Evolutionary conservation across 2,113 vertebrate genomes (phyloP).

Genomic region (Ornithorhynchus anatinus): DNA sequence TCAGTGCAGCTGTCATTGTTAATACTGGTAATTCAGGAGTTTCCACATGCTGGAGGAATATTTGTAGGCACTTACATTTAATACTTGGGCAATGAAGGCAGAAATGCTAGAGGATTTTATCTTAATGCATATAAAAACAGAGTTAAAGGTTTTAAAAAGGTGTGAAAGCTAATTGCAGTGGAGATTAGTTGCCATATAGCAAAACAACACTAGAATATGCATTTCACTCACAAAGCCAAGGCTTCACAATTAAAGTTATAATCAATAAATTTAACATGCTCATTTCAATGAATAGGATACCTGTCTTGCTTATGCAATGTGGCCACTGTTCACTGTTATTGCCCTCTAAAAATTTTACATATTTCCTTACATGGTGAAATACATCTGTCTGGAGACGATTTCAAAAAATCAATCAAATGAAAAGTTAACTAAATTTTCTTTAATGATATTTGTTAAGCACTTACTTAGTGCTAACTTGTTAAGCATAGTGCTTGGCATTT

Average conservation of each 20-base stretch:
- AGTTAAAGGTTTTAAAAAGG: constrained; percentile 5
- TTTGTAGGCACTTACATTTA: constrained; percentile 1
- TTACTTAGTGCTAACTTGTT: no score
- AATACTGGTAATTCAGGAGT: not conserved
- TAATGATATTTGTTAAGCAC: no score
- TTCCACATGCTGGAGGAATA: not conserved
- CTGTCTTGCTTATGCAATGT: not conserved
- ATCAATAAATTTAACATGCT: not conserved
- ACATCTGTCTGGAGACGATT: constrained; percentile 20
- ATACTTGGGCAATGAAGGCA: constrained; percentile 9
- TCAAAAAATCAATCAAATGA: constrained; percentile 44
- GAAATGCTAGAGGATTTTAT: not conserved
- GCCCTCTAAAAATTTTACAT: constrained; percentile 36
- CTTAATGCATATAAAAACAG: constrained; percentile 6
- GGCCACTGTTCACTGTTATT: constrained; percentile 19
- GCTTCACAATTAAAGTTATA: not conserved
- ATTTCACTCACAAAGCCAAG: not conserved
- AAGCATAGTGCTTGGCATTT: no score
- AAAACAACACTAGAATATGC: not conserved
- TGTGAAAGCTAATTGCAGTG: not conserved
- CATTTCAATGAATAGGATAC: not conserved
- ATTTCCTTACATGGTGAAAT: constrained; percentile 42
- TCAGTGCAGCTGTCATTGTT: not conserved
- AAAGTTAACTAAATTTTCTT: constrained; percentile 49
- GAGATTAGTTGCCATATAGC: not conserved